Percentiles rank a stretch among this genome's conserved stretches.
phyloP scores from a whole-genome alignment of 1,140 invertebrate genomes.

The Bathynomus jamesi region DNA sequence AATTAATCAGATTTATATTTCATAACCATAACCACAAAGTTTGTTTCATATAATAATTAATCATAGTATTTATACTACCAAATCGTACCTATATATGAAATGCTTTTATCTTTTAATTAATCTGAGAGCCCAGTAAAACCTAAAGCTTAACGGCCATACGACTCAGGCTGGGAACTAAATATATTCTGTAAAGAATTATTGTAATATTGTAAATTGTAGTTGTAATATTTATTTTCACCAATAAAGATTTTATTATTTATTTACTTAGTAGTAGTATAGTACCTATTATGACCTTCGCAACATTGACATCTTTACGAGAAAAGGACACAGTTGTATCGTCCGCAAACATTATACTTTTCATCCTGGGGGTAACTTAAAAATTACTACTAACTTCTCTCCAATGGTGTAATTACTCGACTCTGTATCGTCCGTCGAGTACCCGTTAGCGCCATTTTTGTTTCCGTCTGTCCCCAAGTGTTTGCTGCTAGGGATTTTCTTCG shows the following conservation, averaged over 20 bases:
- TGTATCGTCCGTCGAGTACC: not conserved
- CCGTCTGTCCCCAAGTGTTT: not conserved
- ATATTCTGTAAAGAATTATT: too few relatives aligned
- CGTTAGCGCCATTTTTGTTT: not conserved
- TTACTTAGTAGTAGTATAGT: not conserved
- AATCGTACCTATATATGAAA: too few relatives aligned
- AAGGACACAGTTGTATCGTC: not conserved
- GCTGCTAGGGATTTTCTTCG: not conserved
- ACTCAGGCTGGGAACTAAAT: too few relatives aligned
- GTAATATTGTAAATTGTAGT: not conserved
- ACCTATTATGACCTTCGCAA: not conserved
- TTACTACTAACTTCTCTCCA: not conserved
- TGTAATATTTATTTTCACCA: not conserved
- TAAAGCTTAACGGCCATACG: too few relatives aligned
- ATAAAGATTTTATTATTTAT: not conserved
- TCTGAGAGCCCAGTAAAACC: too few relatives aligned
- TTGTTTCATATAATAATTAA: too few relatives aligned
- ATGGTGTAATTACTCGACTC: not conserved
- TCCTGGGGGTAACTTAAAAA: too few relatives aligned
- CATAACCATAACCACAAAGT: too few relatives aligned
- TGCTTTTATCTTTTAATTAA: too few relatives aligned
- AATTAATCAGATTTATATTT: too few relatives aligned
- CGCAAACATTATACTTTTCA: too few relatives aligned
- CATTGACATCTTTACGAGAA: not conserved
- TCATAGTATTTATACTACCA: too few relatives aligned